These are phyloP conservation scores for Xenentodon cancila DNA, from an alignment of 2,797 vertebrate species.

Conservation along the genomic window DNA sequence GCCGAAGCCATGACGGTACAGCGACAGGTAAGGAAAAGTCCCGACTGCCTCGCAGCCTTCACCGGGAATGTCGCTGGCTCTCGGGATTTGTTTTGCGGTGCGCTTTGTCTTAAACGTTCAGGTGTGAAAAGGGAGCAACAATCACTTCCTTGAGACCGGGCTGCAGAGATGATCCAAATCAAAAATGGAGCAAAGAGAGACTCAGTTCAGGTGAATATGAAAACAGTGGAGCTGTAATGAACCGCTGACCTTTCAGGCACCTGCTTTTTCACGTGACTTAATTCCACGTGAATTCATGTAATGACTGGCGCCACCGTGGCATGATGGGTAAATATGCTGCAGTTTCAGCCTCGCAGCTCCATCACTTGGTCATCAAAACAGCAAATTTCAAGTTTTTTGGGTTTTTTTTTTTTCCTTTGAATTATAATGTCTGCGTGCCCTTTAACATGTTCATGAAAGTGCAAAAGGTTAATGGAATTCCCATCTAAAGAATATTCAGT, in stretches of 20 bases:
- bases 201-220: background rate
- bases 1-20: no score
- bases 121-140: conserved; percentile 23
- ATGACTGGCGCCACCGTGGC: no score
- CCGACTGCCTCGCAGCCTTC: no score
- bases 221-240: background rate
- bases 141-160: conserved; percentile 1
- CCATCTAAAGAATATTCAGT: conserved; percentile 22
- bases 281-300: no score
- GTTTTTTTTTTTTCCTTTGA: background rate
- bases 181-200: background rate
- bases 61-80: conserved; percentile 9
- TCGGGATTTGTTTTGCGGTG: conserved; percentile 27
- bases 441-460: conserved; percentile 30
- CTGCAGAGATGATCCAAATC: conserved; percentile 2
- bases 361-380: background rate
- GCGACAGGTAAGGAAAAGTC: no score
- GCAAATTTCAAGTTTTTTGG: background rate
- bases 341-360: background rate
- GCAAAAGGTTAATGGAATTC: conserved; percentile 16
- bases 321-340: background rate
- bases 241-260: no score
- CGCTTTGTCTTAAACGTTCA: conserved; percentile 41
- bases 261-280: background rate
- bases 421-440: conserved; percentile 18